Evolutionary conservation across 2,888 invertebrate species (phyloP), one percentile per base, ranked within the genome.

Genomic region (Rotaria sp.): DNA sequence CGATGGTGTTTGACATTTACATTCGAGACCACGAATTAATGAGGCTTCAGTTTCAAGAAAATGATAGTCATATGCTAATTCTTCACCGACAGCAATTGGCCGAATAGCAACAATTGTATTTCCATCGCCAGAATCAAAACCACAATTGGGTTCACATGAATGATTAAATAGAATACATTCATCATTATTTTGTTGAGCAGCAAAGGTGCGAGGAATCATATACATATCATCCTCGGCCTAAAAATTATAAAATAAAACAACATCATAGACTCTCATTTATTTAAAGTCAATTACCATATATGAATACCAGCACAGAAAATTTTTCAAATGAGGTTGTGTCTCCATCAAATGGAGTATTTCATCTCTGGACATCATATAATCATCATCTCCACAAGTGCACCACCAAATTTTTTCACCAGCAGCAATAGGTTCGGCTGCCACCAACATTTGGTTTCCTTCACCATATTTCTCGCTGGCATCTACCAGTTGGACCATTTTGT

Each of bases 61-160:
- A 41, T 85, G 85, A 67, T 85, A 85, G 45, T 85, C 85, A 48
- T 85, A 85, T n/a, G 85, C 48, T n/a, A 85, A 67, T 48, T 85
- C 85, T 67, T 85, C 85, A 2, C 85, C 85, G 10, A 57, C 15
- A 41, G 55, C 59, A 21, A 85, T 67, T 7, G 38, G 18, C 21
- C 67, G 26, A 2, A 59, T 48, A 21, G 85, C 85, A 59, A 85
- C 59, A 21, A 85, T 41, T 30, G 45, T 38, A 55, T 57, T 59
- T 26, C 57, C 30, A 67, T 85, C 85, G 2, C n/a, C 24, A 2
- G 45, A n/a, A 26, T 59, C 59, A 48, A 85, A 85, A 21, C 85
- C 85, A 59, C 85, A 85, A 35, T 85, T 85, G 4, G 85, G 85
- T 59, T 85, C 85, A 48, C 85, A 85, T 3, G 59, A 59, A 48